Evolutionary conservation across 2,888 invertebrate species (phyloP), one percentile per base, ranked within the genome.

Genomic region (Callyntrura sp.): DNA sequence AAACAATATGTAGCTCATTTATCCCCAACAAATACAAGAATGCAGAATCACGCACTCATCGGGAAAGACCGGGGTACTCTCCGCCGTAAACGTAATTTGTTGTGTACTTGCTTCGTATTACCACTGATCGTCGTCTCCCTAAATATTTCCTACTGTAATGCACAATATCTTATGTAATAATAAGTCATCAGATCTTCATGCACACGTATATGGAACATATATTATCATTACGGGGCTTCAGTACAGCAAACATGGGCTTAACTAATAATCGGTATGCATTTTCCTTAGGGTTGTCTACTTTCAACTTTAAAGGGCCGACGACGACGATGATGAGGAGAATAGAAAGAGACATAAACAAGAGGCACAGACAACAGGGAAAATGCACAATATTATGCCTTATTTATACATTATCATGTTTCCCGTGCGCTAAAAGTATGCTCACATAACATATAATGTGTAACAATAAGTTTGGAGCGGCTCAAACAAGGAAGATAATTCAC

Each of bases 401-500:
- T 55, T 55, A 78, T 78, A 48, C n/a, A 3, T 25, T 78, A 78
- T 51, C 78, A 51, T 25, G 55, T 78, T 78, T 6, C 55, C 51
- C 45, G 43, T 73, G 70, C 78, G 55, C 48, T 76, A 20, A 23
- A 20, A 51, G 11, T 20, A 62, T n/a, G 51, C n/a, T 35, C 6
- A 1, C 60, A 65, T 65, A 14, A 5, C 14, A 68, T 14, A 68
- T 35, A 35, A 14, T 35, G 35, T 68, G 35, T 35, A 35, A 51
- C 20, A 35, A 35, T 35, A 35, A 70, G 55, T 35, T 28, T 68
- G 65, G 20, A 84, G 45, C 57, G 78, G 17, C 28, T 60, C 65
- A 28, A 11, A 62, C 82, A 28, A 68, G 81, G 43, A 88, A 83
- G 76, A 88, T 87, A 87, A 87, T 70, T 70, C 81, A 87, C 57